These are phyloP conservation scores for Microcebus jonahi DNA, from an alignment of 2,113 vertebrate genomes.

Conservation along the genomic window DNA sequence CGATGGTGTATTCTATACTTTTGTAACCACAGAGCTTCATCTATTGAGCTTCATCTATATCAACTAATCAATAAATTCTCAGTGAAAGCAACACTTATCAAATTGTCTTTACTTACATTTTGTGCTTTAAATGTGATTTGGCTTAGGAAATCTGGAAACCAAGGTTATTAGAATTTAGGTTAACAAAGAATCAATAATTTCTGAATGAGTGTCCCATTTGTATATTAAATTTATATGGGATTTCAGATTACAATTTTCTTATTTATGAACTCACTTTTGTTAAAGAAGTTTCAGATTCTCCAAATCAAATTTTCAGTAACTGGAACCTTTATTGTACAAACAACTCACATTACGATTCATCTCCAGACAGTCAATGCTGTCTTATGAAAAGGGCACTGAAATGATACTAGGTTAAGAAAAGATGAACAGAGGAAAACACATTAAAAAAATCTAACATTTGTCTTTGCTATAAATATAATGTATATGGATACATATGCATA, in stretches of 20 bases:
- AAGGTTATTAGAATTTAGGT: neutral
- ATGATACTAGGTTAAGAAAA: neutral
- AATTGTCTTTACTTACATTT: neutral
- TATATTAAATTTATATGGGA: neutral
- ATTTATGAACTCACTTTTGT: neutral
- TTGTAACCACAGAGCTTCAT: neutral
- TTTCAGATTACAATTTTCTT: neutral
- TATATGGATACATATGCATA: neutral
- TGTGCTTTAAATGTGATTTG: neutral
- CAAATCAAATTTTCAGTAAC: slow-evolving; percentile 8
- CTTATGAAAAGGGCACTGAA: neutral
- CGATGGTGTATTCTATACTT: neutral
- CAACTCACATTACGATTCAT: neutral
- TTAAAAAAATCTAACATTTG: neutral
- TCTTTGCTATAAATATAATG: neutral
- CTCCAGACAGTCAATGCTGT: neutral
- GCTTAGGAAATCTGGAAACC: neutral
- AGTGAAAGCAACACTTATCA: neutral
- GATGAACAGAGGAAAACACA: neutral
- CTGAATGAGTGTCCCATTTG: neutral
- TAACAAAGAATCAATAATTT: slow-evolving; percentile 17
- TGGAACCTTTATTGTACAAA: neutral
- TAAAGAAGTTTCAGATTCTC: neutral
- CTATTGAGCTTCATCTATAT: neutral
- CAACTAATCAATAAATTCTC: neutral